phyloP scores from a whole-genome alignment of 2,888 invertebrate species.

The Chironomus riparius region DNA sequence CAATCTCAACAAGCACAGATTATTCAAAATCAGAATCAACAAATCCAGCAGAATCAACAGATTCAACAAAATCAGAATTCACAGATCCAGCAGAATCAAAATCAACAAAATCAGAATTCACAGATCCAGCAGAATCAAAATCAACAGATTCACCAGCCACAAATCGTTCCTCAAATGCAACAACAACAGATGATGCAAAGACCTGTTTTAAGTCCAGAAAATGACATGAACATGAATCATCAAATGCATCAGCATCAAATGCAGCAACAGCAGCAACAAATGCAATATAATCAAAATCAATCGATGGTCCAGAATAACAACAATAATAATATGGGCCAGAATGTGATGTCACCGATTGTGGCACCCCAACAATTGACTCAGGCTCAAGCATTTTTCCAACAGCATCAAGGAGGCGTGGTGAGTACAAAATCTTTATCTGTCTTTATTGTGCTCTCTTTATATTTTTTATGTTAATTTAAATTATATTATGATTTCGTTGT shows the following conservation, averaged over 20 bases:
- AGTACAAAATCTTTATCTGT: not conserved
- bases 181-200: conserved; percentile 1
- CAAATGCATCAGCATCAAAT: not conserved
- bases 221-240: not conserved
- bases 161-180: conserved; percentile 12
- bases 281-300: too few species aligned
- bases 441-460: not conserved
- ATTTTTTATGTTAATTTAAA: not conserved
- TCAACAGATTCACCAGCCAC: conserved; percentile 25
- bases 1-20: not conserved
- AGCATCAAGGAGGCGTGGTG: conserved; percentile 18
- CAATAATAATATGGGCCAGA: not conserved
- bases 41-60: too few species aligned
- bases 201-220: not conserved
- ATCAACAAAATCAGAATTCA: not conserved
- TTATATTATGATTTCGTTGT: not conserved
- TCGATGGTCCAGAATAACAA: too few species aligned
- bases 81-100: too few species aligned
- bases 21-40: not conserved
- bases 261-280: not conserved
- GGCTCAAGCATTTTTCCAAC: conserved; percentile 23
- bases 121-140: not conserved
- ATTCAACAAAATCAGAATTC: too few species aligned
- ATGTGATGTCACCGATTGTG: not conserved
- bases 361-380: conserved; percentile 18